phyloP scores from a whole-genome alignment of 2,888 invertebrate species.

The Drosophila acutilabella region DNA sequence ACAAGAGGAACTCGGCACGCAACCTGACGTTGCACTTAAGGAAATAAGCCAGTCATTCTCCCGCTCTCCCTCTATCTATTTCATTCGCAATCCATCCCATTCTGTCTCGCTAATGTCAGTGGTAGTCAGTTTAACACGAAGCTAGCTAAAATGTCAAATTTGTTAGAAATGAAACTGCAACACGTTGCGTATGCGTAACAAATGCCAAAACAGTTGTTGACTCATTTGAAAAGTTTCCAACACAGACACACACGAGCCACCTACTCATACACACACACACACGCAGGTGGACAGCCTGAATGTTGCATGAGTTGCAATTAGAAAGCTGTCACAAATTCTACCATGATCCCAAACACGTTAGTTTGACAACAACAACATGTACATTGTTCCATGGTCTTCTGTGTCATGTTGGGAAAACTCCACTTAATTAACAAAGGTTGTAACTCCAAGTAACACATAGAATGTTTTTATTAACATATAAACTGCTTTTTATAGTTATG shows the following conservation, averaged over 20 bases:
- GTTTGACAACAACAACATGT: constrained; percentile 13
- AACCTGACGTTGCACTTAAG: constrained; percentile 75
- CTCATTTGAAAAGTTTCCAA: constrained; percentile 32
- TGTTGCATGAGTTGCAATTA: constrained; percentile 60
- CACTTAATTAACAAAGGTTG: constrained; percentile 16
- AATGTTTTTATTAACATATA: not conserved
- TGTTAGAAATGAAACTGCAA: constrained; percentile 27
- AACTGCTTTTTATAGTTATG: too few species aligned
- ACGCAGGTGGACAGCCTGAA: constrained; percentile 17
- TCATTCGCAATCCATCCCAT: not conserved
- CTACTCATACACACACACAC: constrained; percentile 6
- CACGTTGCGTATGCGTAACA: constrained; percentile 55
- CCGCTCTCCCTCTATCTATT: not conserved
- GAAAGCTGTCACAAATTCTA: constrained; percentile 36
- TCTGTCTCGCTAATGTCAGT: constrained; percentile 5
- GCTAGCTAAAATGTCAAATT: constrained; percentile 36
- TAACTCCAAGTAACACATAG: not conserved
- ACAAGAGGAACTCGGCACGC: constrained; percentile 34
- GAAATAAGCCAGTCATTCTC: constrained; percentile 58
- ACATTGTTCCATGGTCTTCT: constrained; percentile 9
- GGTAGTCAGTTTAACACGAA: constrained; percentile 5
- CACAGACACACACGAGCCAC: not conserved
- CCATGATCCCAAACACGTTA: constrained; percentile 25
- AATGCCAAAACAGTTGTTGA: constrained; percentile 52
- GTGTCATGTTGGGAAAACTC: not conserved